Base-by-base conservation (phyloP, 64 coral and sea anemone genomes). In the Pocillopora verrucosa region DNA sequence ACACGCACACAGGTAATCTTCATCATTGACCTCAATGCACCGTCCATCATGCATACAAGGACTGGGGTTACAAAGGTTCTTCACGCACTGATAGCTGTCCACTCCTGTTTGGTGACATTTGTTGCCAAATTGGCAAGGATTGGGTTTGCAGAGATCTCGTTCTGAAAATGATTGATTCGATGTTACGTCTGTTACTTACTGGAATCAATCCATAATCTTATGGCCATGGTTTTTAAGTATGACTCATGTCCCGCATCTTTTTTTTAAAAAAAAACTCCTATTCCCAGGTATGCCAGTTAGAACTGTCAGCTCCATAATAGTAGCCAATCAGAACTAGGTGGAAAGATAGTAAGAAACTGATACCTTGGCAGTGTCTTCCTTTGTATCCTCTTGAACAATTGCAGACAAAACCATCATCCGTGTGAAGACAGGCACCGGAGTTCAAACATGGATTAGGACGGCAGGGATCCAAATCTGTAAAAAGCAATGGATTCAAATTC, bases 111-210 rank as follows among this genome's bases (percentile, higher is more conserved):
- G 93, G 14, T 90, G 89, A 19, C 97, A 99, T 57, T 99, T 99
- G 78, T 92, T 92, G 41, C 93, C 94, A 80, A 93, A 99, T 56
- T 99, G 97, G 89, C 97, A 99, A 3, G 97, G 97, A 57, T 99
- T 99, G n/a, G 97, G 97, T 88, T 95, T 92, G 20, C 97, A 99
- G 4, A 99, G 91, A 76, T 99, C 89, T 17, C 93, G 95, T 70
- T 93, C 95, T 96, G 62, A 13, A 58, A 85, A 19, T 10, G 25
- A 24, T 19, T 70, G 10, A 24, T 10, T 26, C 10, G n/a, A 20
- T 25, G 67, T 70, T n/a, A 68, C 30, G 24, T 24, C 19, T 0
- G 24, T 68, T 30, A 22, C 20, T 25, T 25, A 67, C 16, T 67
- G 9, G 14, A 4, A 67, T 16, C 22, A 67, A 67, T 16, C 20